Percentiles rank a stretch among this genome's conserved stretches.
Evolutionary conservation across 2,797 vertebrate species (phyloP).

Genomic region (Ctenopoma kingsleyae): DNA sequence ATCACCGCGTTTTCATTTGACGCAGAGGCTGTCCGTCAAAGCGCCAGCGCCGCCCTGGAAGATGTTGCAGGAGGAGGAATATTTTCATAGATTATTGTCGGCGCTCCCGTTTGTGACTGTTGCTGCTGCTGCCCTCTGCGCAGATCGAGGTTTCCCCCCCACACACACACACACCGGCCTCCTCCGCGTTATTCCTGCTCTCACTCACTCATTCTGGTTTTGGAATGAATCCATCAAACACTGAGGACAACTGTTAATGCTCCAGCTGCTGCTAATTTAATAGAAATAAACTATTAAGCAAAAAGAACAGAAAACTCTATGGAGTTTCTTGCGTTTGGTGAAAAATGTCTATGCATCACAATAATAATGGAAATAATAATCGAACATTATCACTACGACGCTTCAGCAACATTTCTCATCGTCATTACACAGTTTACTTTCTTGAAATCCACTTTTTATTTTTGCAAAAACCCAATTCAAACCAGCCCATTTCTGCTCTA

Average conservation of each 20-base stretch:
- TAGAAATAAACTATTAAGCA: too few species aligned
- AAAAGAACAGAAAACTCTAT: background rate
- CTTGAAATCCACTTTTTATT: background rate
- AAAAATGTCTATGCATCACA: background rate
- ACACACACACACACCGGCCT: background rate
- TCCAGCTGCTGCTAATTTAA: too few species aligned
- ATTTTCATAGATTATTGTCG: slow-evolving; percentile 11
- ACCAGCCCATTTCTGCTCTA: slow-evolving; percentile 1
- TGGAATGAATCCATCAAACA: background rate
- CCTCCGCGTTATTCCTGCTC: background rate
- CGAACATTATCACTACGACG: too few species aligned
- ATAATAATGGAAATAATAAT: background rate
- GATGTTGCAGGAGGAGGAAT: slow-evolving; percentile 62
- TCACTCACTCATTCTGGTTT: too few species aligned
- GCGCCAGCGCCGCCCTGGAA: slow-evolving; percentile 36
- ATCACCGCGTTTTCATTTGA: slow-evolving; percentile 49
- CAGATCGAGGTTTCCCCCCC: slow-evolving; percentile 13
- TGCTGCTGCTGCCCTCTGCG: slow-evolving; percentile 41
- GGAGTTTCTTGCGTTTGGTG: background rate
- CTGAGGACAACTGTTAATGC: background rate
- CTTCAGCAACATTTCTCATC: too few species aligned
- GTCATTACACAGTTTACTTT: background rate
- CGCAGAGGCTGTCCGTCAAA: slow-evolving; percentile 38
- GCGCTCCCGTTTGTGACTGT: slow-evolving; percentile 17
- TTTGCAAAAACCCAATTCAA: background rate